Evolutionary conservation across 2,113 vertebrate genomes (phyloP).

Genomic region (Aegotheles bennettii): DNA sequence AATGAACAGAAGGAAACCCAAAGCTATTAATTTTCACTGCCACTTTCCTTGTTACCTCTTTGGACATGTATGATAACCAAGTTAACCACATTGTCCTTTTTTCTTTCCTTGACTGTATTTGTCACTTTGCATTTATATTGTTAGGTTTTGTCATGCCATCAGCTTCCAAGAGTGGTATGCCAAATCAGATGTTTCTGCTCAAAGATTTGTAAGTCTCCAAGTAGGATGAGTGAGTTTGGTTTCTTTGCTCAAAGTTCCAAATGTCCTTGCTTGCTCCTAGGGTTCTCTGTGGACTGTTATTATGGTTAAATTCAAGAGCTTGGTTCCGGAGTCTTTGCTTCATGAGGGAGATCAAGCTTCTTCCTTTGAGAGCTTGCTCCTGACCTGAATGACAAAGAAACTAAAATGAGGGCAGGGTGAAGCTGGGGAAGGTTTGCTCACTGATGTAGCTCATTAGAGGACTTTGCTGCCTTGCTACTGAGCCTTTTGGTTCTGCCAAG

Average conservation of each 20-base stretch:
- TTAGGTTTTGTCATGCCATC: not conserved
- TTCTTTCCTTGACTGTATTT: not conserved
- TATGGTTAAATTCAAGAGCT: not conserved
- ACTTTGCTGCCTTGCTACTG: not conserved
- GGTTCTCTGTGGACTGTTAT: not conserved
- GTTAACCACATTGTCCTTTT: not conserved
- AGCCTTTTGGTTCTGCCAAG: slow-evolving; percentile 38
- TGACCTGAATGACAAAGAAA: slow-evolving; percentile 44
- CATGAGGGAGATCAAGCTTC: not conserved
- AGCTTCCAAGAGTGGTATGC: not conserved
- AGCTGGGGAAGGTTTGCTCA: not conserved
- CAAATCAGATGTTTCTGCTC: not conserved
- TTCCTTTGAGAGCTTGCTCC: not conserved
- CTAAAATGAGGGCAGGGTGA: not conserved
- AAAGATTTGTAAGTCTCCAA: not conserved
- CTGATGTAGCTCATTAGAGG: slow-evolving; percentile 23
- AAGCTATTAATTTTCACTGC: not conserved
- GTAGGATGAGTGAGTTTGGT: not conserved
- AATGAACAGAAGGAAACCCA: not conserved
- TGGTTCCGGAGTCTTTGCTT: not conserved
- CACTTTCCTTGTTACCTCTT: not conserved
- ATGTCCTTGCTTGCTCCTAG: not conserved
- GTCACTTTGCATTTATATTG: not conserved
- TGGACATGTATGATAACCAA: not conserved
- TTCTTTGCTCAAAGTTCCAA: not conserved